Evolutionary conservation across 2,113 vertebrate species (phyloP), one percentile per base, ranked within the genome.

Genomic region (Puffinus mauretanicus): DNA sequence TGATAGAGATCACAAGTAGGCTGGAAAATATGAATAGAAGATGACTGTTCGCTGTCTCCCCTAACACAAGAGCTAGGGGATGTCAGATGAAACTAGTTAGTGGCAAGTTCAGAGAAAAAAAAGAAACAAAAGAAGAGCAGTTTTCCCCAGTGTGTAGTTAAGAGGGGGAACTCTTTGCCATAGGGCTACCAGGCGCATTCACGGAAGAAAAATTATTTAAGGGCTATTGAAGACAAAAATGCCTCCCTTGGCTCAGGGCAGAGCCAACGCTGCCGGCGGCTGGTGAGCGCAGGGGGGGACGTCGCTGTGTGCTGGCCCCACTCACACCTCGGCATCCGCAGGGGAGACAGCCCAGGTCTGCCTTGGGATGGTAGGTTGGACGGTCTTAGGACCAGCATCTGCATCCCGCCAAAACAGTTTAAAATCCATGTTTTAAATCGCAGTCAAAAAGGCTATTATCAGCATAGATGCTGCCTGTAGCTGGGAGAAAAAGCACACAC

Each of bases 11-110:
- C 51, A 6, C 4, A 3, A 70, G 25, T 40, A 66, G 84, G 51
- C 70, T 93, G 96, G 90, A 93, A 96, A 97, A 90, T 82, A 93
- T 91, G 49, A 95, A 85, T 70, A 91, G 88, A 79, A 86, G 24
- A 95, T 61, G 65, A 52, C 52, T 85, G 58, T 57, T 88, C 13
- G 8, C 82, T 86, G 46, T 61, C 42, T 91, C 34, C 71, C 88
- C 82, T 95, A 76, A 72, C 29, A 25, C 4, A 46, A 85, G 62
- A 94, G 54, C 84, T 60, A 36, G 66, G 7, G 84, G 29, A 64
- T 2, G 7, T 76, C 91, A 93, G 93, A 93, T 96, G 93, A 87
- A 97, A 89, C 84, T 38, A 34, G 52, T 95, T 96, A 95, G 91
- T 82, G 66, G 84, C 27, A 85, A 96, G 57, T 85, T 85, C 75